These are phyloP conservation scores for Hapalemur alaotrensis DNA, from an alignment of 2,797 vertebrate species.

Conservation along the genomic window DNA sequence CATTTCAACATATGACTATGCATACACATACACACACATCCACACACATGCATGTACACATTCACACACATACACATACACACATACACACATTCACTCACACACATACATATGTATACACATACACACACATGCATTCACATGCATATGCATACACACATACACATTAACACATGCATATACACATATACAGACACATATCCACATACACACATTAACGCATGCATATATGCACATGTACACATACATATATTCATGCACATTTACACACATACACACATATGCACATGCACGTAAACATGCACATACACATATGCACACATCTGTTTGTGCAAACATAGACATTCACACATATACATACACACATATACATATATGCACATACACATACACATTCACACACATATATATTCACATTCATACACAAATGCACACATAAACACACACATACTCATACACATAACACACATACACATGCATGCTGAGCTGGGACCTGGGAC, in stretches of 20 bases:
- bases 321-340: background rate
- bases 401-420: background rate
- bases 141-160: background rate
- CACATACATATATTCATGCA: background rate
- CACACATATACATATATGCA: background rate
- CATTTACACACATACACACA: background rate
- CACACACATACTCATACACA: background rate
- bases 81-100: background rate
- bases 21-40: background rate
- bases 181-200: background rate
- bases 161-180: background rate
- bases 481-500: background rate
- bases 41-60: background rate
- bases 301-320: background rate
- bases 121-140: background rate
- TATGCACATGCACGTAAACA: background rate
- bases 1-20: background rate
- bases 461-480: background rate
- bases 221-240: background rate
- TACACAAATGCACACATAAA: background rate
- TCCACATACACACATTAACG: background rate
- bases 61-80: background rate
- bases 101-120: background rate
- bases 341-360: too few species aligned
- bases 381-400: background rate